Evolutionary conservation across 2,888 invertebrate species (phyloP).

Genomic region (Drosophila helvetica): DNA sequence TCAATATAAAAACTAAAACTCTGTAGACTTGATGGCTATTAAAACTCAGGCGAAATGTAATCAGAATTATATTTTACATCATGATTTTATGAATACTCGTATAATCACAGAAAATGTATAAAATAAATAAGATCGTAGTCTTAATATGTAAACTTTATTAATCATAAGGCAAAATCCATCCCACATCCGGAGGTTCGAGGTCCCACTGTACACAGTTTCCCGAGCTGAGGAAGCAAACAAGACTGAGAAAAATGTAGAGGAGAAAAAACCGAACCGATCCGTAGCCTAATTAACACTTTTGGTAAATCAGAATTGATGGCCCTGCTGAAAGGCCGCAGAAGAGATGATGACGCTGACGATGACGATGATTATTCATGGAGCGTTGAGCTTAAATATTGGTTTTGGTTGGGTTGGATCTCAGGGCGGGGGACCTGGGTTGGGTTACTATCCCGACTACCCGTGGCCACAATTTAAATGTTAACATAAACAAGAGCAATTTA

Average conservation of each 20-base stretch:
- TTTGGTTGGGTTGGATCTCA: constrained; percentile 56
- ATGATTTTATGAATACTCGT: no score
- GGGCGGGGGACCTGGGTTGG: constrained; percentile 29
- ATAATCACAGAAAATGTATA: no score
- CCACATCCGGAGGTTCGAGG: neutral
- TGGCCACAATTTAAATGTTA: constrained; percentile 82
- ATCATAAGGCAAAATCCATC: neutral
- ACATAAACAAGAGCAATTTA: constrained; percentile 81
- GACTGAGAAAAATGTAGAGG: constrained; percentile 16
- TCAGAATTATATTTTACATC: no score
- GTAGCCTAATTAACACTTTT: constrained; percentile 78
- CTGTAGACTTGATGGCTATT: neutral
- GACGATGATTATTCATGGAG: constrained; percentile 79
- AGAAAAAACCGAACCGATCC: constrained; percentile 25
- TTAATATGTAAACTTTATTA: no score
- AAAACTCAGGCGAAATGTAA: no score
- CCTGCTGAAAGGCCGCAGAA: constrained; percentile 72
- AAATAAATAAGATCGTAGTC: no score
- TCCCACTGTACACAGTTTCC: constrained; percentile 19
- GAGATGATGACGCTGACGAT: constrained; percentile 61
- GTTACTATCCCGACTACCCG: constrained; percentile 63
- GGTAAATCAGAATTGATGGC: constrained; percentile 78
- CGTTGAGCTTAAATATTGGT: constrained; percentile 76
- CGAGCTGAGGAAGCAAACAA: constrained; percentile 24
- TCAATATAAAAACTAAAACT: neutral